Conservation (phyloP, 2,888 invertebrate genomes). For the Scaptomyza tumidula region DNA sequence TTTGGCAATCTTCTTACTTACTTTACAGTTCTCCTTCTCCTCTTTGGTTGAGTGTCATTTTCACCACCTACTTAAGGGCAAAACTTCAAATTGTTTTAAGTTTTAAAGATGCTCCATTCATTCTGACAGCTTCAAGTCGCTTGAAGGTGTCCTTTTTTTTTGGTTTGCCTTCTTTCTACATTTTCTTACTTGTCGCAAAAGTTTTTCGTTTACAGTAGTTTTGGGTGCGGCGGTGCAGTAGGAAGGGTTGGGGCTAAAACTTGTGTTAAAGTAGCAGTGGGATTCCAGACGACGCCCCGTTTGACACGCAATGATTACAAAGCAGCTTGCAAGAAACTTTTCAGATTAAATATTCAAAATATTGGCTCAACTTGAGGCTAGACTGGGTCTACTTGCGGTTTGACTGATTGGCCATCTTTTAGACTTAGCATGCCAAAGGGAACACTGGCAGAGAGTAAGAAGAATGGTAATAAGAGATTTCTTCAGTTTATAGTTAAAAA, state of each 20-base stretch:
- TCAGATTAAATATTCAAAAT: constrained; percentile 63
- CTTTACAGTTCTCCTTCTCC: neutral
- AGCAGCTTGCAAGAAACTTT: constrained; percentile 58
- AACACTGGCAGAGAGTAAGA: neutral
- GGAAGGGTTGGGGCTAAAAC: constrained; percentile 12
- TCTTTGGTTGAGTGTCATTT: neutral
- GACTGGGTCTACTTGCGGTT: constrained; percentile 28
- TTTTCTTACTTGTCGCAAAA: constrained; percentile 58
- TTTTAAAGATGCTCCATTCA: constrained; percentile 15
- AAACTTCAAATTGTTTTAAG: constrained; percentile 61
- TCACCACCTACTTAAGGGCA: constrained; percentile 40
- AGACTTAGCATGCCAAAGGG: neutral
- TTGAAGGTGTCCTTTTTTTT: constrained; percentile 1
- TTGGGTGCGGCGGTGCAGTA: neutral
- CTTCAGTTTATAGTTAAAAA: neutral
- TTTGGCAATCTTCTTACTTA: neutral
- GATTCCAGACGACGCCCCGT: constrained; percentile 5
- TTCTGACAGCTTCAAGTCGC: constrained; percentile 35
- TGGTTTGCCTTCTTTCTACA: neutral
- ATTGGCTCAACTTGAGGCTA: constrained; percentile 14
- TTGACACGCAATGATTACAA: constrained; percentile 69
- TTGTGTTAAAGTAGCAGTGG: constrained; percentile 12
- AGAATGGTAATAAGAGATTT: neutral
- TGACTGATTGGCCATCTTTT: neutral
- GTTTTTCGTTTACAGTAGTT: constrained; percentile 41